These are phyloP conservation scores for Neopipo cinnamomea DNA, from an alignment of 2,113 vertebrate genomes.

Conservation along the genomic window DNA sequence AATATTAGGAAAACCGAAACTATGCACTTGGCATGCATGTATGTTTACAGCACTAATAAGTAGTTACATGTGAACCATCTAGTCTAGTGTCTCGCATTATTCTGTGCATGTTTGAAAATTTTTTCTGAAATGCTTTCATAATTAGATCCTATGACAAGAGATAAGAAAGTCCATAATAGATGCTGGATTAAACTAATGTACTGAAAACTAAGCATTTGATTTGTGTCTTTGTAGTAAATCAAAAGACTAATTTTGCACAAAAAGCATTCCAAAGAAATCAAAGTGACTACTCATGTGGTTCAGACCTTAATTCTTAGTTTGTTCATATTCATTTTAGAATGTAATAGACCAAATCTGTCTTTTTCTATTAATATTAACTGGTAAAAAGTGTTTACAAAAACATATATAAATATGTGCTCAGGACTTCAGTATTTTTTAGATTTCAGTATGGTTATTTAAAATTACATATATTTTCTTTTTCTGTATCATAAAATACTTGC, in stretches of 20 bases:
- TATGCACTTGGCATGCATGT: neutral
- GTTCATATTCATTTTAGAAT: neutral
- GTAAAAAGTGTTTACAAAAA: neutral
- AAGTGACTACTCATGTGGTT: neutral
- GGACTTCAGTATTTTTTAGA: neutral
- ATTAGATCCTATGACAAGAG: neutral
- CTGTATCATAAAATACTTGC: neutral
- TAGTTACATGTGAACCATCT: neutral
- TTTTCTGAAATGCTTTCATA: neutral
- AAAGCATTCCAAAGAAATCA: neutral
- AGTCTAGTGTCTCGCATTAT: neutral
- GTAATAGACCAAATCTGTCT: neutral
- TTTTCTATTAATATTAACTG: neutral
- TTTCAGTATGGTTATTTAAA: neutral
- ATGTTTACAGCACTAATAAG: neutral
- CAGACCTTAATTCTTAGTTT: neutral
- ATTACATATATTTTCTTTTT: neutral
- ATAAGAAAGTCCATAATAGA: neutral
- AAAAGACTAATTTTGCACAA: neutral
- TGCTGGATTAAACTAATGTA: neutral
- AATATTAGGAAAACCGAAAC: neutral
- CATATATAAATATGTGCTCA: neutral
- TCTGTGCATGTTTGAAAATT: neutral
- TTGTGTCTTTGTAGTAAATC: neutral
- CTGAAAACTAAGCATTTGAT: neutral